Percentiles rank a stretch among this genome's conserved stretches.
Evolutionary conservation across 1,140 invertebrate species (phyloP).

Genomic region (Pseudomyrmex cubaensis): DNA sequence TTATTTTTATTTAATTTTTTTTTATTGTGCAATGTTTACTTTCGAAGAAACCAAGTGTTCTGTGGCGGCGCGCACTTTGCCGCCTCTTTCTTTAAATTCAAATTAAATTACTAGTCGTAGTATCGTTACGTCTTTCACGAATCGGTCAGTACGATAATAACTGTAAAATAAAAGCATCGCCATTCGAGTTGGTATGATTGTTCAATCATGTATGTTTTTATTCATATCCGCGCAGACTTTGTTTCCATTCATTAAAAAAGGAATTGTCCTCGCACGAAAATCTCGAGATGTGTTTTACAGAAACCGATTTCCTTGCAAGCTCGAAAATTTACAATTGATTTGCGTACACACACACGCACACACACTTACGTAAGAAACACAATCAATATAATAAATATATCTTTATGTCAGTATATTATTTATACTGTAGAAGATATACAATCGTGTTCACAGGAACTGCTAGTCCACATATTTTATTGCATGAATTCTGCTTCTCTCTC

Average conservation of each 20-base stretch:
- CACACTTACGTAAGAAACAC: no score
- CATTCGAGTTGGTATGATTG: conserved; percentile 45
- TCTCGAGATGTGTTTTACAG: background rate
- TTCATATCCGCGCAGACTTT: conserved; percentile 55
- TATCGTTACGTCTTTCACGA: conserved; percentile 7
- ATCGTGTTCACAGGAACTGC: background rate
- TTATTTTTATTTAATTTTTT: no score
- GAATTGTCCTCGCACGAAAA: background rate
- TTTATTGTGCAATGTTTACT: no score
- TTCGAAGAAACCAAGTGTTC: no score
- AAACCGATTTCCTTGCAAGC: background rate
- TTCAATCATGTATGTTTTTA: conserved; percentile 66
- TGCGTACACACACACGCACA: no score
- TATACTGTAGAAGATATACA: no score
- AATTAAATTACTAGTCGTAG: background rate
- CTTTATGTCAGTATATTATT: background rate
- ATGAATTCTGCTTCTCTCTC: background rate
- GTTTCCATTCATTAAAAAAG: conserved; percentile 62
- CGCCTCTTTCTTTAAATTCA: conserved; percentile 13
- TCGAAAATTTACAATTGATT: background rate
- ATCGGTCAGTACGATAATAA: conserved; percentile 31
- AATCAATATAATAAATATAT: no score
- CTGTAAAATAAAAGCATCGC: conserved; percentile 53
- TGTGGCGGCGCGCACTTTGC: background rate
- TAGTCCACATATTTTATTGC: background rate